phyloP scores from a whole-genome alignment of 1,140 invertebrate species.

The Calephelis virginiensis region DNA sequence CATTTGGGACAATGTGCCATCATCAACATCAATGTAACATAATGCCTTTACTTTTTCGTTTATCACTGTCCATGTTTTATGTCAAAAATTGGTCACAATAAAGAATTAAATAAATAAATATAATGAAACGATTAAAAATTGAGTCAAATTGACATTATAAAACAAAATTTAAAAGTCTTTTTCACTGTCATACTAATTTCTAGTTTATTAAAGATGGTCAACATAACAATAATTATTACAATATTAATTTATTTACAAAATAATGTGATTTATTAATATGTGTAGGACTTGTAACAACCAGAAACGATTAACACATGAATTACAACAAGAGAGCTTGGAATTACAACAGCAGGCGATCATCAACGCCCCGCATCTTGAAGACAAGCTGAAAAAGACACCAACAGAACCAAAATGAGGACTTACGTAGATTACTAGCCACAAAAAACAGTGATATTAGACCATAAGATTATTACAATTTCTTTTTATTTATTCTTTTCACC shows the following conservation, averaged over 20 bases:
- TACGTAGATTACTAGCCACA: background rate
- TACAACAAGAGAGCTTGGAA: constrained; percentile 69
- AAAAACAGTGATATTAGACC: constrained; percentile 19
- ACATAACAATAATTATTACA: constrained; percentile 14
- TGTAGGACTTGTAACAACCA: constrained; percentile 60
- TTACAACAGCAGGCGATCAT: constrained; percentile 69
- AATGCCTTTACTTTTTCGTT: too few relatives aligned
- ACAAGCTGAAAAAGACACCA: constrained; percentile 53
- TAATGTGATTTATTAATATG: constrained; percentile 31
- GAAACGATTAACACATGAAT: constrained; percentile 60
- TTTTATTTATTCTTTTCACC: background rate
- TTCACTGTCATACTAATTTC: background rate
- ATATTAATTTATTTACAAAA: constrained; percentile 20
- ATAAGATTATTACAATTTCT: constrained; percentile 19
- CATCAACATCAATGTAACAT: too few relatives aligned
- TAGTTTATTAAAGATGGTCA: constrained; percentile 17
- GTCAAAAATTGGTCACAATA: too few relatives aligned
- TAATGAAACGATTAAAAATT: background rate
- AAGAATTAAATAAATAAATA: too few relatives aligned
- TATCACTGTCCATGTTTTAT: too few relatives aligned
- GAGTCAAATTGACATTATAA: background rate
- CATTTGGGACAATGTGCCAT: too few relatives aligned
- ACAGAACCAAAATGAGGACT: constrained; percentile 20
- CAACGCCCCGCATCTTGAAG: constrained; percentile 58
- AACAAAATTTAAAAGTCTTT: constrained; percentile 5